These are phyloP conservation scores for Ypsolopha scabrella DNA, from an alignment of 2,888 invertebrate species.

Conservation along the genomic window DNA sequence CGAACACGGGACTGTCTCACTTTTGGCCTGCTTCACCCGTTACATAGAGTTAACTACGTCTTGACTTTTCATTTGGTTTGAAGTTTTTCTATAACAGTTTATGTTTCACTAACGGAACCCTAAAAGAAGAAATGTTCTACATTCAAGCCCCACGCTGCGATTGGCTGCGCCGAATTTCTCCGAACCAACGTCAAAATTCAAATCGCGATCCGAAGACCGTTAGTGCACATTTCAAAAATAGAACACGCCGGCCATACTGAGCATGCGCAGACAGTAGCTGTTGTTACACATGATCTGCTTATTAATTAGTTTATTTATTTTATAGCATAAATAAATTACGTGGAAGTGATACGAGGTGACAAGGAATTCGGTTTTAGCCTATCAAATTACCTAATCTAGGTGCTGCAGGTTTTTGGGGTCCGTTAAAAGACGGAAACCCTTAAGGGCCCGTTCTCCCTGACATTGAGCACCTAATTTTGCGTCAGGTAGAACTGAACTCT, in stretches of 20 bases:
- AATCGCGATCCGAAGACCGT: conserved; percentile 60
- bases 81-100: too few species aligned
- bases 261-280: conserved; percentile 42
- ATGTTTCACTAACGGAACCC: too few species aligned
- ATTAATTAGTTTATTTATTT: conserved; percentile 61
- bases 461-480: too few species aligned
- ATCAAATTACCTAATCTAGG: too few species aligned
- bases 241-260: conserved; percentile 65
- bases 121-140: conserved; percentile 56
- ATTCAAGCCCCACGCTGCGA: conserved; percentile 24
- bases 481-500: too few species aligned
- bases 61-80: too few species aligned
- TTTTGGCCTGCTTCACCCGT: too few species aligned
- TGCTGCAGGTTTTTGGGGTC: too few species aligned
- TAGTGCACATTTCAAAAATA: conserved; percentile 68
- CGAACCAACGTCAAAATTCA: conserved; percentile 52
- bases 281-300: conserved; percentile 44
- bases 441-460: too few species aligned
- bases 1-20: too few species aligned
- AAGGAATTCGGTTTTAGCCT: neutral
- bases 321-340: conserved; percentile 46
- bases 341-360: neutral
- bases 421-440: too few species aligned
- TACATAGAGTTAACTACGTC: too few species aligned
- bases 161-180: conserved; percentile 58